Base-by-base conservation (phyloP, 2,797 vertebrate species). In the Lacerta viridis region DNA sequence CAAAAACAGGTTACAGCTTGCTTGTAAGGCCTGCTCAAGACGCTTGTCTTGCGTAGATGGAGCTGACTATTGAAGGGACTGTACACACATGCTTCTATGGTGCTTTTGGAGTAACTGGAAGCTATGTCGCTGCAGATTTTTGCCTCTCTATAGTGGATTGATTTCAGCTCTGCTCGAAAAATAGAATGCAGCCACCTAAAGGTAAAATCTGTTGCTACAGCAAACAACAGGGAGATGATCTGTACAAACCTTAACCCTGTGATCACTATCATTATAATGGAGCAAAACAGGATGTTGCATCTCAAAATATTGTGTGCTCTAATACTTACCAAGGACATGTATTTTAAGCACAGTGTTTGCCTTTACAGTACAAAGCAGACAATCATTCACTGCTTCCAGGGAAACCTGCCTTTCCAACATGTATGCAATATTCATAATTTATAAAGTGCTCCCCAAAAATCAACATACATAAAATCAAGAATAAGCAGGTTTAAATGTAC, bases 401-500 rank as follows among this genome's bases (percentile, higher is more conserved):
- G 27, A 84, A 84, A 71, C 17, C 27, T 25, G 7, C n/a, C 72
- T 75, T 72, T 46, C n/a, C 33, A 41, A 55, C 15, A 72, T 29
- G 15, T 33, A 59, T 74, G n/a, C n/a, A 71, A 39, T 50, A 61
- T 33, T 71, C 85, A 23, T 86, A 71, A 84, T 50, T 84, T 46
- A 55, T 36, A 80, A 7, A 61, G 5, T 77, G 18, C 55, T 18
- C 55, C 20, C 61, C 61, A 85, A 43, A 36, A 87, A 39, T 39
- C 25, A 71, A 25, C 33, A 33, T 20, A 1, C 25, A 13, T 36
- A 36, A 84, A 25, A 69, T 79, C 66, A 80, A 80, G 55, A 82
- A 74, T 76, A 41, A 80, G 23, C 25, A 85, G 7, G 66, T 79
- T 79, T 55, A 69, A 64, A 55, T 13, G n/a, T 69, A 69, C 64